phyloP scores from a whole-genome alignment of 2,888 invertebrate species.

The Dorcus parallelipipedus region DNA sequence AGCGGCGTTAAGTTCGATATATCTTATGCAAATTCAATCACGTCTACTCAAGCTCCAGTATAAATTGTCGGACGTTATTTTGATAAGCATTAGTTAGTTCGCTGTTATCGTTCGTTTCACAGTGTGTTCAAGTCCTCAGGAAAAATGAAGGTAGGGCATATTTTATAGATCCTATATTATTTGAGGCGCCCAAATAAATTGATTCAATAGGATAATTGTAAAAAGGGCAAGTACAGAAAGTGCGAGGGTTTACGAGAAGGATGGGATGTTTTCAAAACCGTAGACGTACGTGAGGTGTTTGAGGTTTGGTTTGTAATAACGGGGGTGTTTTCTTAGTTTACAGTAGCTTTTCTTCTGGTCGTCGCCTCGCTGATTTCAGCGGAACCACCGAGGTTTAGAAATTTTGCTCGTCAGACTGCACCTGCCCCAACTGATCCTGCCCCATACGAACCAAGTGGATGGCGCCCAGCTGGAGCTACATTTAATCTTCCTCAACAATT shows the following conservation, averaged over 20 bases:
- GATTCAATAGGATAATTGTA: not conserved
- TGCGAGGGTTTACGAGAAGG: conserved; percentile 19
- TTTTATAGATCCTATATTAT: not conserved
- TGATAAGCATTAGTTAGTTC: conserved; percentile 21
- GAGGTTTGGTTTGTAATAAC: not conserved
- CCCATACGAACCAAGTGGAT: conserved; percentile 49
- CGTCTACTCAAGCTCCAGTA: conserved; percentile 17
- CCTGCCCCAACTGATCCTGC: conserved; percentile 23
- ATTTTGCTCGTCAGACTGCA: conserved; percentile 34
- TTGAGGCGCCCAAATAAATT: not conserved
- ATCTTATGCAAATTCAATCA: conserved; percentile 21
- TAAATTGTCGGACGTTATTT: conserved; percentile 19
- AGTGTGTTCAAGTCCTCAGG: not conserved
- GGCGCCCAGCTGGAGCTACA: conserved; percentile 49
- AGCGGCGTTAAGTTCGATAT: conserved; percentile 21
- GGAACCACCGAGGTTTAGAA: conserved; percentile 47
- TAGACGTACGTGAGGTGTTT: conserved; percentile 36
- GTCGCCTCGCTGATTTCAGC: conserved; percentile 46
- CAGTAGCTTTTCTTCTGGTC: conserved; percentile 43
- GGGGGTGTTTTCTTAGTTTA: conserved; percentile 34
- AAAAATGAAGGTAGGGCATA: conserved; percentile 11
- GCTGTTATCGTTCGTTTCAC: not conserved
- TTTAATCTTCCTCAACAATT: conserved; percentile 46
- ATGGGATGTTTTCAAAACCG: conserved; percentile 32
- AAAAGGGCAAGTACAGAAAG: conserved; percentile 3